Evolutionary conservation across 2,888 invertebrate genomes (phyloP).

Genomic region (Plutella xylostella): DNA sequence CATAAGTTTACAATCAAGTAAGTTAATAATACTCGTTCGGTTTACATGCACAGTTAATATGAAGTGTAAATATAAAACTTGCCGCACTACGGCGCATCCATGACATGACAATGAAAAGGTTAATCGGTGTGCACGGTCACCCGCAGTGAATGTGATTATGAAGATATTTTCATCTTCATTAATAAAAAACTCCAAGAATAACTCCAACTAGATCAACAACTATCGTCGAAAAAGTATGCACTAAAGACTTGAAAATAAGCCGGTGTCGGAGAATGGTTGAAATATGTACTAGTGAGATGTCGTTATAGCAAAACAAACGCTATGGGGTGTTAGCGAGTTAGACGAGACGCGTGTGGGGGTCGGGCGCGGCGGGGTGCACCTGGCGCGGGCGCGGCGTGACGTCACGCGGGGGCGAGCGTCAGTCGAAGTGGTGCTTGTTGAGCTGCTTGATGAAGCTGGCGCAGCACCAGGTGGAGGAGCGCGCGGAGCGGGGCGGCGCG

Average conservation of each 20-base stretch:
- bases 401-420: conserved; percentile 38
- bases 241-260: background rate
- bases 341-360: too few species aligned
- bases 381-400: background rate
- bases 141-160: background rate
- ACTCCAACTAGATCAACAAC: too few species aligned
- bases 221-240: background rate
- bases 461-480: conserved; percentile 82
- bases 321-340: too few species aligned
- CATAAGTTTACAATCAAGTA: background rate
- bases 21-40: background rate
- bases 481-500: conserved; percentile 47
- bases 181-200: too few species aligned
- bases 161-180: background rate
- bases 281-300: too few species aligned
- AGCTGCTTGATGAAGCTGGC: conserved; percentile 83
- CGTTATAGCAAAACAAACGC: too few species aligned
- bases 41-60: too few species aligned
- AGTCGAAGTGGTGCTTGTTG: conserved; percentile 80
- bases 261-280: too few species aligned
- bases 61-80: background rate
- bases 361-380: too few species aligned
- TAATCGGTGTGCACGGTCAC: conserved; percentile 1
- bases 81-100: background rate
- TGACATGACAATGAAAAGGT: conserved; percentile 4